Evolutionary conservation across 2,113 vertebrate species (phyloP).

Genomic region (Cinclus mexicanus): DNA sequence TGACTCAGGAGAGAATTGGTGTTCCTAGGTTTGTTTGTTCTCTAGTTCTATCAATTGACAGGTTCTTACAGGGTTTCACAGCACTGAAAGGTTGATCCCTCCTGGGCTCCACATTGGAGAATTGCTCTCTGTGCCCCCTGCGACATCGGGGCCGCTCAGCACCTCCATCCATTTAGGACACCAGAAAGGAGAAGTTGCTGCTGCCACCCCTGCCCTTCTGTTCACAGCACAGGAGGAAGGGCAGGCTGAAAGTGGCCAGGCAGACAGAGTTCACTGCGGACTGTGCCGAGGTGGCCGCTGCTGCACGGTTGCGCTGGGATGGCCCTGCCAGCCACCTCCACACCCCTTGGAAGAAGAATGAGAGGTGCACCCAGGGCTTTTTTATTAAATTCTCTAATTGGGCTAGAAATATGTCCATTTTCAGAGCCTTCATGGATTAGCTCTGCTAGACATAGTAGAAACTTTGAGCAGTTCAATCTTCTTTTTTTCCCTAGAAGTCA

Average conservation of each 20-base stretch:
- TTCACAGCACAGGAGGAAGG: background rate
- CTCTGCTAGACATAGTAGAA: background rate
- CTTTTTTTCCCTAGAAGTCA: background rate
- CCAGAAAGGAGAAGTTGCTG: background rate
- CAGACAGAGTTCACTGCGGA: no score
- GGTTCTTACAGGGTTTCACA: no score
- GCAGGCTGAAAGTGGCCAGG: background rate
- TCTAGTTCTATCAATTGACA: no score
- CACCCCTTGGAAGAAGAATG: background rate
- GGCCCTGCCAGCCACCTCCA: fast-evolving
- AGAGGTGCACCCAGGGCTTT: fast-evolving
- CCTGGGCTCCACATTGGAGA: fast-evolving
- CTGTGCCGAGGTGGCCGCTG: no score
- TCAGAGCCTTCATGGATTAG: background rate
- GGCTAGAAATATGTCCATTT: background rate
- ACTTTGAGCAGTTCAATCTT: background rate
- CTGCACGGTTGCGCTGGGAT: no score
- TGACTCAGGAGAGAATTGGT: background rate
- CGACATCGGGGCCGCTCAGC: fast-evolving
- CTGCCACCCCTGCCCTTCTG: no score
- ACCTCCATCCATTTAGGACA: fast-evolving
- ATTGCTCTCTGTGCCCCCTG: background rate
- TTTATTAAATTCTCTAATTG: background rate
- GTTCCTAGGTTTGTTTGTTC: background rate
- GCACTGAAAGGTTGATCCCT: background rate